A percentile compares a stretch with the other conserved stretches of the same genome.
phyloP scores from a whole-genome alignment of 2,888 invertebrate species.

The Cyaniris semiargus region DNA sequence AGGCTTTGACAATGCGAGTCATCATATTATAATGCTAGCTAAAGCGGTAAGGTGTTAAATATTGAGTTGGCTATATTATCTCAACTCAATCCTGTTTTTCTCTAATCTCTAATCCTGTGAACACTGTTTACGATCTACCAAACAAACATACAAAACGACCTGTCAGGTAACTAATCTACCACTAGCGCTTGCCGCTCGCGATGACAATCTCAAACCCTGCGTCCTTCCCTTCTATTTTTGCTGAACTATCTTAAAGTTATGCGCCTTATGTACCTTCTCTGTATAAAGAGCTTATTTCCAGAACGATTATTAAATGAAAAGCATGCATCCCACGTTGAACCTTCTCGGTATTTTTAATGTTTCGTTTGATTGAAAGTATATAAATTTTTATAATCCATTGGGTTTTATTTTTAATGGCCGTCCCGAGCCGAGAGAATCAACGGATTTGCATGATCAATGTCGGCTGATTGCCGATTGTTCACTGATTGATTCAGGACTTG shows the following conservation, averaged over 20 bases:
- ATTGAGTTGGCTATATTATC: too few relatives aligned
- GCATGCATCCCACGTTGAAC: neutral
- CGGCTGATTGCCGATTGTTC: constrained; percentile 52
- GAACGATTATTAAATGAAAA: neutral
- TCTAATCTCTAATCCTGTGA: too few relatives aligned
- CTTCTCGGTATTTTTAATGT: neutral
- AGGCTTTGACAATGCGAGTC: neutral
- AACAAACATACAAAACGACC: too few relatives aligned
- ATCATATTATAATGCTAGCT: too few relatives aligned
- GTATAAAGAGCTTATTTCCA: neutral
- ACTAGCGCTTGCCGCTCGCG: too few relatives aligned
- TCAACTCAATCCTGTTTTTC: too few relatives aligned
- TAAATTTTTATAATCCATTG: constrained; percentile 7
- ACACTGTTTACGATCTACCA: too few relatives aligned
- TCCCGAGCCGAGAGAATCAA: constrained; percentile 38
- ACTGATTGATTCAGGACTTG: constrained; percentile 5
- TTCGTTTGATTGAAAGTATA: constrained; percentile 21
- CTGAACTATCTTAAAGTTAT: neutral
- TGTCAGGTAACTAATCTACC: too few relatives aligned
- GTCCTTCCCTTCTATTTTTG: too few relatives aligned
- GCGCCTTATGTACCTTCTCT: neutral
- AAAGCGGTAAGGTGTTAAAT: too few relatives aligned
- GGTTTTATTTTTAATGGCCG: constrained; percentile 26
- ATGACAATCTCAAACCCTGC: too few relatives aligned
- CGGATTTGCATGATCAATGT: constrained; percentile 56